Evolutionary conservation across 2,888 invertebrate species (phyloP).

Genomic region (Lasioglossum lativentre): DNA sequence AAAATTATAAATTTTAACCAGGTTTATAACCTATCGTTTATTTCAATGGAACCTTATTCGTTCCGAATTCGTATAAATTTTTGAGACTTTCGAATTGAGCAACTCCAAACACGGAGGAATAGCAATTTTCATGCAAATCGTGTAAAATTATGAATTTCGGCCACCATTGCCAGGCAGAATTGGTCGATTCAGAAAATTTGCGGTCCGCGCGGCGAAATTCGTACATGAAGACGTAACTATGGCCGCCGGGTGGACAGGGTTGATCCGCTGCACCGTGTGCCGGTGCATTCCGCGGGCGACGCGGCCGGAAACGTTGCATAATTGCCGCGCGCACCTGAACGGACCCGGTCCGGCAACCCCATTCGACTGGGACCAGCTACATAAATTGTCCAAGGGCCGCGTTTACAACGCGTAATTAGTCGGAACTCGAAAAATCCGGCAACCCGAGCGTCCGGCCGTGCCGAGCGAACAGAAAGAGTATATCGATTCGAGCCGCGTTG

Average conservation of each 20-base stretch:
- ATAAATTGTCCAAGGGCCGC: slow-evolving; percentile 74
- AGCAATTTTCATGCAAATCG: not conserved
- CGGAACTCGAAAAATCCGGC: slow-evolving; percentile 75
- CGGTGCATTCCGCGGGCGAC: slow-evolving; percentile 62
- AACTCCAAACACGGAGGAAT: not conserved
- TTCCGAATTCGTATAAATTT: no score
- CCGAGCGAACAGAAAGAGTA: slow-evolving; percentile 39
- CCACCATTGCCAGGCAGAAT: not conserved
- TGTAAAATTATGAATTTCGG: not conserved
- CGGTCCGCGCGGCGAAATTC: slow-evolving; percentile 45
- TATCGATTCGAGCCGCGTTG: slow-evolving; percentile 29
- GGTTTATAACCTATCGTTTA: no score
- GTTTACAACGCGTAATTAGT: slow-evolving; percentile 78
- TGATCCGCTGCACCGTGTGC: not conserved
- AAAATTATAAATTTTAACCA: no score
- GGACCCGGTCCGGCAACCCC: slow-evolving; percentile 48
- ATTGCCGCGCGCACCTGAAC: slow-evolving; percentile 70
- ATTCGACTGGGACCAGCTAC: slow-evolving; percentile 68
- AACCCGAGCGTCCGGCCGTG: slow-evolving; percentile 42
- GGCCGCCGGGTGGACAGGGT: slow-evolving; percentile 28
- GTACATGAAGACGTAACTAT: slow-evolving; percentile 59
- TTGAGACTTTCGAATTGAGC: not conserved
- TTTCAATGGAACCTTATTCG: no score
- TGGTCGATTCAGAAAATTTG: slow-evolving; percentile 63
- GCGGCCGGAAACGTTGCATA: slow-evolving; percentile 73